phyloP scores from a whole-genome alignment of 2,888 invertebrate genomes.

The Drosophila niveifrons region DNA sequence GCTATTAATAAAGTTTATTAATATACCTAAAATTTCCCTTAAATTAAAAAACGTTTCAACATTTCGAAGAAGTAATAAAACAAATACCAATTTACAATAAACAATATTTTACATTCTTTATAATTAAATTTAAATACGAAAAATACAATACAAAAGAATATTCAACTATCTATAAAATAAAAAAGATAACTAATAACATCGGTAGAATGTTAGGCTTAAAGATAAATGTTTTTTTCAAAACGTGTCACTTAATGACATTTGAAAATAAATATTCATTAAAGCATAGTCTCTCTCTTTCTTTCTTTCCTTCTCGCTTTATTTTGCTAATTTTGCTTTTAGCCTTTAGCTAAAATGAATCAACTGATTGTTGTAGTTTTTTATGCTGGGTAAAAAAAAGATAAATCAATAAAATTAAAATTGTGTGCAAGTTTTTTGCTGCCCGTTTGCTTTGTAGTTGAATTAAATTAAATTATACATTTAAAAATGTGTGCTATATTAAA shows the following conservation, averaged over 20 bases:
- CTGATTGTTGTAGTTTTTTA: not conserved
- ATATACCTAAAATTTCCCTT: too few species aligned
- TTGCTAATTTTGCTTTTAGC: conserved; percentile 8
- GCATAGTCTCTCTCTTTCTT: not conserved
- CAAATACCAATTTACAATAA: too few species aligned
- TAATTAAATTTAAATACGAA: too few species aligned
- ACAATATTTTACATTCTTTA: too few species aligned
- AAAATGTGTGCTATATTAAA: conserved; percentile 75
- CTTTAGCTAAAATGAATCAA: conserved; percentile 22
- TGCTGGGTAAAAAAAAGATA: conserved; percentile 21
- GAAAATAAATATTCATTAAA: conserved; percentile 16
- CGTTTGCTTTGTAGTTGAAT: conserved; percentile 47
- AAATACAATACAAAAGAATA: too few species aligned
- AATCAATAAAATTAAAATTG: conserved; percentile 74
- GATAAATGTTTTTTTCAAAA: not conserved
- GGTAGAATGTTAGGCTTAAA: not conserved
- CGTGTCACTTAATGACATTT: conserved; percentile 6
- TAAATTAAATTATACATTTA: conserved; percentile 73
- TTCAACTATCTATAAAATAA: too few species aligned
- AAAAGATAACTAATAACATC: not conserved
- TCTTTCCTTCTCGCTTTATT: not conserved
- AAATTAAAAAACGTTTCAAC: too few species aligned
- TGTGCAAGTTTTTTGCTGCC: conserved; percentile 26
- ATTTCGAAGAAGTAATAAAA: too few species aligned
- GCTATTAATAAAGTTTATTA: too few species aligned